Evolutionary conservation across 2,888 invertebrate species (phyloP), one percentile per base, ranked within the genome.

Genomic region (Ptilodon capucinus): DNA sequence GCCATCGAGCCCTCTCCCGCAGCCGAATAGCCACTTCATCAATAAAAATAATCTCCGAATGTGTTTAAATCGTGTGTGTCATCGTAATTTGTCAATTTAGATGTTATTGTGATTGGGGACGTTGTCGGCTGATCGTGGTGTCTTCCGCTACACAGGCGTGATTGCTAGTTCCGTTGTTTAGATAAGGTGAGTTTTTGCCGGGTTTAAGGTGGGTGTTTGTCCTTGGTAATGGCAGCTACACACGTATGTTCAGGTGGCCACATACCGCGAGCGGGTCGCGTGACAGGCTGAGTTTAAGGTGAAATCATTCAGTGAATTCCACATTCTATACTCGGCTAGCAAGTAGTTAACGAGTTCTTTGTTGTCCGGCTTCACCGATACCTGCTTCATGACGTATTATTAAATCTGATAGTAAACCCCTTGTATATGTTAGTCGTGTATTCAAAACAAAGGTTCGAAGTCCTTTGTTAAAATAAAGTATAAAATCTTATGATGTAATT

Each of bases 181-280:
- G 81, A 81, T 80, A 74, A 87, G 89, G 89, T 89, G 75, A 86
- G 88, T 86, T 64, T 57, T 46, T 64, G 64, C 57, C 69, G 53
- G 61, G 71, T 66, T 71, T 78, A 82, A 86, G 84, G 85, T 81
- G 79, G 79, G 52, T 75, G 76, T 61, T 79, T 80, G 78, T 65
- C 85, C 86, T 86, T 85, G 84, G 64, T 61, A 68, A 74, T 74
- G 74, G 74, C 73, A 74, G 64, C 71, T 61, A 54, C 60, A 62
- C 60, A 71, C 57, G 59, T 63, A 63, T 62, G 60, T 13, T 23
- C 57, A 64, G 59, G 55, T 53, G 64, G 66, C 58, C 60, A 65
- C 58, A 60, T 52, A 55, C 28, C 52, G 68, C 73, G 63, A 73
- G 66, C 57, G 80, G 71, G 57, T 84, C 69, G 83, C 86, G 84